phyloP scores from a whole-genome alignment of 2,888 invertebrate genomes.

The Callyntrura guangdongensis region DNA sequence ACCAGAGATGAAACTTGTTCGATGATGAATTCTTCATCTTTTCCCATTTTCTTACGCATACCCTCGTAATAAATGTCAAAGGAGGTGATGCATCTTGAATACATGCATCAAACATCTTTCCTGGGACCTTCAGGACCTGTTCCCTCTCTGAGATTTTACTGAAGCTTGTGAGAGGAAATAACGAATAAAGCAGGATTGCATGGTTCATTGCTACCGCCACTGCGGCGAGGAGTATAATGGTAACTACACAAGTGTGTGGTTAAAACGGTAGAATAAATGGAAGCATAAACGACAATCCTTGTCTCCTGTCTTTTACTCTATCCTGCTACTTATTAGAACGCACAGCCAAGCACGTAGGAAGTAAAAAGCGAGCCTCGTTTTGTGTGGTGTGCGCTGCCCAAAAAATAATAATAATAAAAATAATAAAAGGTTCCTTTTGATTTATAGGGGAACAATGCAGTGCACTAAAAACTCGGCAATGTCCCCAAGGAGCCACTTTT shows the following conservation, averaged over 20 bases:
- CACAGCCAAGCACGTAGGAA: conserved; percentile 9
- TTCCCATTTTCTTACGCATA: conserved; percentile 49
- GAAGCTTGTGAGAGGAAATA: too few species aligned
- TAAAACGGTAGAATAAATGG: conserved; percentile 11
- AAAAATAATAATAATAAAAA: conserved; percentile 43
- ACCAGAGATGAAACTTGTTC: neutral
- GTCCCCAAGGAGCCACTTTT: conserved; percentile 60
- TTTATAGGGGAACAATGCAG: conserved; percentile 54
- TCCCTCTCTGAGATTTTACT: too few species aligned
- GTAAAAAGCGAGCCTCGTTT: conserved; percentile 14
- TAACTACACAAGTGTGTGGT: neutral
- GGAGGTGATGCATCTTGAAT: conserved; percentile 12
- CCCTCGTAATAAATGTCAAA: conserved; percentile 65
- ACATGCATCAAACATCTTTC: conserved; percentile 1
- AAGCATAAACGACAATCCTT: neutral
- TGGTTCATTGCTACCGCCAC: neutral
- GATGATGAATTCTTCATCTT: conserved; percentile 58
- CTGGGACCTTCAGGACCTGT: too few species aligned
- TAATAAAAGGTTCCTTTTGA: conserved; percentile 58
- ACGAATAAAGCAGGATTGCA: neutral
- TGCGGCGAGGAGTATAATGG: neutral
- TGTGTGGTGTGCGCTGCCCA: conserved; percentile 18
- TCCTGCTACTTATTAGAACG: neutral
- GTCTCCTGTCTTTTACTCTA: neutral
- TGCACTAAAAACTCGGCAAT: conserved; percentile 42